Evolutionary conservation across 2,888 invertebrate genomes (phyloP).

Genomic region (Tortricodes alternella): DNA sequence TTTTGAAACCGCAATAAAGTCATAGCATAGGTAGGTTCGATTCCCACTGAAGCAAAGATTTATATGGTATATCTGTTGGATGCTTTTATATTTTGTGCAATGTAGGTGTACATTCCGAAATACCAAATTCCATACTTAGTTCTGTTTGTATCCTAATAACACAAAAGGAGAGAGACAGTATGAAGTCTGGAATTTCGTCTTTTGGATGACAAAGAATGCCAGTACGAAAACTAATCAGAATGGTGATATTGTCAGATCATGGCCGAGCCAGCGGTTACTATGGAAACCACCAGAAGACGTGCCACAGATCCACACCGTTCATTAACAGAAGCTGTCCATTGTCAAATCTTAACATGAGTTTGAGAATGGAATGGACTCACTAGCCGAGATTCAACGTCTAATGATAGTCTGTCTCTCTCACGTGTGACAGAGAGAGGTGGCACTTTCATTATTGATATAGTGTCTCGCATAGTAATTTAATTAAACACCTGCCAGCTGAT

Average conservation of each 20-base stretch:
- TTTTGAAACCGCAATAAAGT: too few relatives aligned
- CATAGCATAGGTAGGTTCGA: too few relatives aligned
- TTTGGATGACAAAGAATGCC: not conserved
- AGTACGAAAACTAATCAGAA: slow-evolving; percentile 25
- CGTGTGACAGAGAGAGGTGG: not conserved
- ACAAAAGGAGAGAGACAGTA: not conserved
- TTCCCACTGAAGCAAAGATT: too few relatives aligned
- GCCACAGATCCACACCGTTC: slow-evolving; percentile 10
- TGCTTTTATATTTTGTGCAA: too few relatives aligned
- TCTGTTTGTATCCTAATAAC: too few relatives aligned
- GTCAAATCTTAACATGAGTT: slow-evolving; percentile 15
- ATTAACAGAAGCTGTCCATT: slow-evolving; percentile 20
- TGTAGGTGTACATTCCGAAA: too few relatives aligned
- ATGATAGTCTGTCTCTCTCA: not conserved
- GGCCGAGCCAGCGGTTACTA: slow-evolving; percentile 16
- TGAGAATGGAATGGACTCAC: slow-evolving; percentile 18
- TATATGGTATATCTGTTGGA: too few relatives aligned
- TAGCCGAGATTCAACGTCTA: not conserved
- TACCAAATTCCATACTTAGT: too few relatives aligned
- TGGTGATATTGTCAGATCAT: slow-evolving; percentile 29
- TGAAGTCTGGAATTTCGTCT: not conserved
- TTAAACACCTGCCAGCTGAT: not conserved
- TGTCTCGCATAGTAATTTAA: not conserved
- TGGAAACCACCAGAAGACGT: slow-evolving; percentile 20
- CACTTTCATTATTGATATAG: not conserved